phyloP scores from a whole-genome alignment of 2,888 invertebrate genomes.

The Meiosimyza platycephala region DNA sequence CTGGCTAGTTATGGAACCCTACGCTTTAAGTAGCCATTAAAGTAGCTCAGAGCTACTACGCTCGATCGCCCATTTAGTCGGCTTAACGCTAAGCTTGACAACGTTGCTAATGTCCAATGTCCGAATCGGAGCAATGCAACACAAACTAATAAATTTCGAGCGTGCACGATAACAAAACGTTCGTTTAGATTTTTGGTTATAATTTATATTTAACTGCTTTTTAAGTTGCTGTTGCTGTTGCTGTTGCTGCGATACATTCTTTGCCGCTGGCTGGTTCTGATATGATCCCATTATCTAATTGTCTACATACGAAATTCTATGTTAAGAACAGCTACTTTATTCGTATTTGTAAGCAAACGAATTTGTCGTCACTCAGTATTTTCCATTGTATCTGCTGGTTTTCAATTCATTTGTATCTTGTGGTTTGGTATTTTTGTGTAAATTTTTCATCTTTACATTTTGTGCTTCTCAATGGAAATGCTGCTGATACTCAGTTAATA shows the following conservation, averaged over 20 bases:
- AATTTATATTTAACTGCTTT: conserved; percentile 54
- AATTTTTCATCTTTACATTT: conserved; percentile 16
- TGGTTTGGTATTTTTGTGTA: conserved; percentile 18
- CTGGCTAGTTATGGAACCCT: conserved; percentile 8
- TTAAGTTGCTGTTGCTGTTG: conserved; percentile 16
- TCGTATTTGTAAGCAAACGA: conserved; percentile 17
- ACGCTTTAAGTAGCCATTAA: conserved; percentile 15
- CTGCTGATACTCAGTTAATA: too few species aligned
- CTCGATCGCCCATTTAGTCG: neutral
- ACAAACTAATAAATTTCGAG: conserved; percentile 54
- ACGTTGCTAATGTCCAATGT: conserved; percentile 8
- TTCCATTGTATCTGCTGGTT: conserved; percentile 22
- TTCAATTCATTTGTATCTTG: neutral
- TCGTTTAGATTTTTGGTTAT: conserved; percentile 54
- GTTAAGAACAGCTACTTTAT: neutral
- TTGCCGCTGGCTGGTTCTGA: neutral
- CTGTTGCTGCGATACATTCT: neutral
- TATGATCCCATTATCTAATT: neutral
- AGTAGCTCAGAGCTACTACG: conserved; percentile 4
- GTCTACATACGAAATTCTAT: neutral
- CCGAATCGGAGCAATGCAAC: conserved; percentile 31
- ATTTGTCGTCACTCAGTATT: conserved; percentile 52
- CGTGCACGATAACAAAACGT: conserved; percentile 54
- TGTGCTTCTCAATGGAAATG: conserved; percentile 10
- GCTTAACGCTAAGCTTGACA: conserved; percentile 6